These are phyloP conservation scores for Ceraclea dissimilis DNA, from an alignment of 2,888 invertebrate genomes.

Conservation along the genomic window DNA sequence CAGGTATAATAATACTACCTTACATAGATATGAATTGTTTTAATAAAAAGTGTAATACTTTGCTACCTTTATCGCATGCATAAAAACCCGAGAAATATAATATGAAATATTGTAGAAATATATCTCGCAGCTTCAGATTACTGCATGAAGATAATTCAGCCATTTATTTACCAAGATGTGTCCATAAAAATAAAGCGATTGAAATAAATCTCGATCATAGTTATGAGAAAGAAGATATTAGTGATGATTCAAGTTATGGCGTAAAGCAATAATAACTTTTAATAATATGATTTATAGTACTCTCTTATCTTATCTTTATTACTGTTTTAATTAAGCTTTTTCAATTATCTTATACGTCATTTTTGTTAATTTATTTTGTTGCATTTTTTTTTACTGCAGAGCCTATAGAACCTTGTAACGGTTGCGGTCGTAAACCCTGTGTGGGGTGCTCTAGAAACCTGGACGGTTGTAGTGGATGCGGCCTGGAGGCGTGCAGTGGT, in stretches of 20 bases:
- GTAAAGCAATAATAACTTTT: background rate
- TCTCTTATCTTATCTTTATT: background rate
- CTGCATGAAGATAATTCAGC: too few relatives aligned
- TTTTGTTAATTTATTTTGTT: background rate
- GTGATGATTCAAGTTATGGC: background rate
- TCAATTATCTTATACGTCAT: background rate
- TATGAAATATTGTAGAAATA: too few relatives aligned
- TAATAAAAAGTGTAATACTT: too few relatives aligned
- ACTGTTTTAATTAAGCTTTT: background rate
- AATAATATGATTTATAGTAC: slow-evolving; percentile 1
- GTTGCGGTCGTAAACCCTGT: slow-evolving; percentile 27
- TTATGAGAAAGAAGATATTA: background rate
- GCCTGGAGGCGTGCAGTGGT: slow-evolving; percentile 36
- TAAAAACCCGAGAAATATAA: too few relatives aligned
- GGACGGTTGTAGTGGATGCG: slow-evolving; percentile 30
- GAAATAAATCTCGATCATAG: background rate
- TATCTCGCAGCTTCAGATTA: too few relatives aligned
- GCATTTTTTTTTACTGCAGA: background rate
- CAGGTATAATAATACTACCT: too few relatives aligned
- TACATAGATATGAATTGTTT: too few relatives aligned
- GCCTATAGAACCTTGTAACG: slow-evolving; percentile 30
- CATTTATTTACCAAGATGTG: background rate
- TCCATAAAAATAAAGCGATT: background rate
- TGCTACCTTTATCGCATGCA: too few relatives aligned
- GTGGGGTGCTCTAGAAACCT: slow-evolving; percentile 26